These are phyloP conservation scores for Grantiella picta DNA, from an alignment of 2,113 vertebrate genomes.

Conservation along the genomic window DNA sequence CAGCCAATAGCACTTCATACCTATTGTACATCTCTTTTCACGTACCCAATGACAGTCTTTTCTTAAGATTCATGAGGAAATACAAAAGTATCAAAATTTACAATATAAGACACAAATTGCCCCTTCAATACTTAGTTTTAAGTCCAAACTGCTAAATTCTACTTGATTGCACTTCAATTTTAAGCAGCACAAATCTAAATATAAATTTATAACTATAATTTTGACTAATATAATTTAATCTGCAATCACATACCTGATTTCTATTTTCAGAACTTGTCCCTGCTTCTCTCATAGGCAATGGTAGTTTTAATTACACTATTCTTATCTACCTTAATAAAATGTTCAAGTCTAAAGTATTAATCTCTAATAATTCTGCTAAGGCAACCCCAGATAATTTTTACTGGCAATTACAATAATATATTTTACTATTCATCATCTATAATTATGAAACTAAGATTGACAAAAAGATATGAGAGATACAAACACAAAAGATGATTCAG, in stretches of 20 bases:
- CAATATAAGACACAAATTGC: neutral
- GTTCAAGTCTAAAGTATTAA: neutral
- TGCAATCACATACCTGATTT: neutral
- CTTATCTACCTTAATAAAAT: neutral
- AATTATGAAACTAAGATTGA: neutral
- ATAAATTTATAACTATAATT: neutral
- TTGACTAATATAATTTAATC: neutral
- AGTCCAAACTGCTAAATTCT: neutral
- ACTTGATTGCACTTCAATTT: neutral
- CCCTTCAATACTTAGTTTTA: neutral
- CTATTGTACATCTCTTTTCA: neutral
- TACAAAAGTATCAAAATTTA: neutral
- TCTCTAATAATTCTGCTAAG: neutral
- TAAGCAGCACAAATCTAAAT: neutral
- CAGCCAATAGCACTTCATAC: neutral
- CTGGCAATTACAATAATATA: neutral
- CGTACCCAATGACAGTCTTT: neutral
- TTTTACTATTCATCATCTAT: neutral
- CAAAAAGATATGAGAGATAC: neutral
- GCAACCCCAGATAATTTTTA: neutral
- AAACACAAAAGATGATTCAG: neutral
- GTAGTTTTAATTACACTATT: neutral
- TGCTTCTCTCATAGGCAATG: neutral
- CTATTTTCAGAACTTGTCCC: neutral
- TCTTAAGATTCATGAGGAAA: neutral